A percentile compares a stretch with the other conserved stretches of the same genome.
phyloP scores from a whole-genome alignment of 1,140 invertebrate species.

The Zaprionus africanus region DNA sequence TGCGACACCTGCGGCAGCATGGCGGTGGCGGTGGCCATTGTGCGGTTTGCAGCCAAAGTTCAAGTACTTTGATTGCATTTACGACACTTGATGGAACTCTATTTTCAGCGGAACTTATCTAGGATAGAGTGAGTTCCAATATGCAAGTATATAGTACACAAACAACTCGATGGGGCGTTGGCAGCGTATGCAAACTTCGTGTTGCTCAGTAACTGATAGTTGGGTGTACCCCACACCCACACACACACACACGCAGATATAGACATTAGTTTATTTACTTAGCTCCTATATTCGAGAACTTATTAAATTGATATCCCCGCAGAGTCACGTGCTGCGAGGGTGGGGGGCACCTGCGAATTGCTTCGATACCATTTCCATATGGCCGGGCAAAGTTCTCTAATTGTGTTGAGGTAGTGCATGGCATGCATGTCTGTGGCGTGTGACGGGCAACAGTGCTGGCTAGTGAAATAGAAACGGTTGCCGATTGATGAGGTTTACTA shows the following conservation, averaged over 20 bases:
- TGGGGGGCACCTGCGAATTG: background rate
- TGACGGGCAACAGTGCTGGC: constrained; percentile 1
- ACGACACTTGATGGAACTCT: constrained; percentile 62
- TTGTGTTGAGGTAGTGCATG: constrained; percentile 46
- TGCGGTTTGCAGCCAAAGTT: constrained; percentile 63
- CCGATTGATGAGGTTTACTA: background rate
- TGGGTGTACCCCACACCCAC: background rate
- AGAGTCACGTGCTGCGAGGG: constrained; percentile 32
- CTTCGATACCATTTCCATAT: constrained; percentile 33
- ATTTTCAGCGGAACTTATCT: background rate
- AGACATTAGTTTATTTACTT: constrained; percentile 19
- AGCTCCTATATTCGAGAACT: constrained; percentile 52
- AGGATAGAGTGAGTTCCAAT: background rate
- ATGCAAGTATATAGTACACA: background rate
- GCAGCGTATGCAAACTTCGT: constrained; percentile 68
- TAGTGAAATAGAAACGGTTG: constrained; percentile 10
- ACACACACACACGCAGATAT: background rate
- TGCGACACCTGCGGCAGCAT: constrained; percentile 60
- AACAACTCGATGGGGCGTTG: background rate
- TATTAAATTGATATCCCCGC: constrained; percentile 60
- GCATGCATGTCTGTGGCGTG: constrained; percentile 19
- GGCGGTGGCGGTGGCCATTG: constrained; percentile 20
- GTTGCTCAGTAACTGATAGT: constrained; percentile 22
- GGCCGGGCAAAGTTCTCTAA: constrained; percentile 20
- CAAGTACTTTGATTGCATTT: constrained; percentile 76